Base-by-base conservation (phyloP, 1,140 invertebrate species). In the Temnothorax curvispinosus region DNA sequence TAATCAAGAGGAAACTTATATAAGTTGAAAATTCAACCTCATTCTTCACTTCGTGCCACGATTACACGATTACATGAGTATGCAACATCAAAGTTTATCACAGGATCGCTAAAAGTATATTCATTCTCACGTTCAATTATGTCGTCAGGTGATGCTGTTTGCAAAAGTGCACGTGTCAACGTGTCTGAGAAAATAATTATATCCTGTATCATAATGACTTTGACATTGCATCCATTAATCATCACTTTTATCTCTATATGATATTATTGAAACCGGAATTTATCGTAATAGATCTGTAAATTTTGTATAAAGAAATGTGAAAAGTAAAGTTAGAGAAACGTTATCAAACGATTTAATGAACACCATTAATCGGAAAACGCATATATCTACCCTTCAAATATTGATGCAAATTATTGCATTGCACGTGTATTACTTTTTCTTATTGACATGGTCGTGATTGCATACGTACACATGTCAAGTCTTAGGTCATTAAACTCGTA, bases 111-210 rank as follows among this genome's bases (percentile, higher is more conserved):
- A 84, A 84, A 50, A 84, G 44, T 60, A 8, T 8, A 41, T 7
- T 74, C 13, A 75, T 84, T 84, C 13, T 27, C 80, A 74, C 69
- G 54, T 74, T 60, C 38, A 67, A 58, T 41, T 11, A 56, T 74
- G 13, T 74, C 27, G 21, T 52, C 69, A 58, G 38, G 13, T 74
- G 54, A 35, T 32, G 9, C 56, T 67, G 9, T 38, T 27, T 13
- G 27, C n/a, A 50, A 84, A 75, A 84, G 38, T 47, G 13, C 52
- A 56, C 50, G 27, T 74, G 69, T 13, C 41, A 3, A 15, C 8
- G 11, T 50, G 44, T 74, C 80, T 75, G 13, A 18, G 6, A 27
- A 62, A 75, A 47, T 74, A 50, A 75, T 84, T 75, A 84, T 75
- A 50, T 8, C 67, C 35, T 3, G 0, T 27, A 75, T 74, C 54